Percentiles rank a stretch among this genome's conserved stretches.
Conservation (phyloP, 1,140 invertebrate species). For the Anoplolepis gracilipes region DNA sequence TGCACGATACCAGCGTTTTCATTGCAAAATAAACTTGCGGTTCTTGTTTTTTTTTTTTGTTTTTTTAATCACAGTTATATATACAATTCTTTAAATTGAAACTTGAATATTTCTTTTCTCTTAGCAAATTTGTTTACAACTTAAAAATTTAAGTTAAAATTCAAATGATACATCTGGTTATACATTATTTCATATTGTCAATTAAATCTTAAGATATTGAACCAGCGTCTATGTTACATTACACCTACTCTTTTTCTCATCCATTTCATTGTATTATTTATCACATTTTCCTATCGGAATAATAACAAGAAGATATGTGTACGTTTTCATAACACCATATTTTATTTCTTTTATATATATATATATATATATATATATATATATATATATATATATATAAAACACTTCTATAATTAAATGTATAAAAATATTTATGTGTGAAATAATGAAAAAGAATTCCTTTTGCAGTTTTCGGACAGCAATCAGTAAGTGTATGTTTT, state of each 20-base stretch:
- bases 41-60: slow-evolving; percentile 73
- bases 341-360: slow-evolving; percentile 41
- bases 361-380: not conserved
- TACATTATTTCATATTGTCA: slow-evolving; percentile 81
- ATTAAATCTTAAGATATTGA: slow-evolving; percentile 81
- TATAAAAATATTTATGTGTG: slow-evolving; percentile 15
- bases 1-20: slow-evolving; percentile 53
- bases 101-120: slow-evolving; percentile 37
- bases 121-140: slow-evolving; percentile 23
- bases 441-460: not conserved
- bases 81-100: slow-evolving; percentile 14
- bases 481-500: slow-evolving; percentile 50
- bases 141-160: slow-evolving; percentile 74
- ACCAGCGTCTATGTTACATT: slow-evolving; percentile 66
- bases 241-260: slow-evolving; percentile 61
- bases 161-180: slow-evolving; percentile 76
- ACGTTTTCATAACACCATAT: slow-evolving; percentile 41
- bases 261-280: slow-evolving; percentile 30
- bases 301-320: slow-evolving; percentile 9
- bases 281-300: not conserved
- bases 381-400: slow-evolving; percentile 40
- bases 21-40: slow-evolving; percentile 76
- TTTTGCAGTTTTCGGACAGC: slow-evolving; percentile 32
- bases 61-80: not conserved
- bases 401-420: slow-evolving; percentile 37